Conservation (phyloP, 2,797 vertebrate genomes). For the Chrysolophus pictus region DNA sequence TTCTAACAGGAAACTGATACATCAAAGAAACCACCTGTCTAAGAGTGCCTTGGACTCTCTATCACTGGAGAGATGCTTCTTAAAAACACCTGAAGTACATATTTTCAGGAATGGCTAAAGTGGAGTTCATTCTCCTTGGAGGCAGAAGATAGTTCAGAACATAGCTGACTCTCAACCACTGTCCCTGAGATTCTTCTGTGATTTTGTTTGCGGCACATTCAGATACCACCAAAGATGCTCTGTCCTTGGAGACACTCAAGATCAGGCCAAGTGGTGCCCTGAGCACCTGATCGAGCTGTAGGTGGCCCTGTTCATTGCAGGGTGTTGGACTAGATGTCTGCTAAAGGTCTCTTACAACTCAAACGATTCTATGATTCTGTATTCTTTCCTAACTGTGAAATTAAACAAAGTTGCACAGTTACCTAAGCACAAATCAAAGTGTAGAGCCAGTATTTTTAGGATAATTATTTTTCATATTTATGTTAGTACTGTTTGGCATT, state of each 20-base stretch:
- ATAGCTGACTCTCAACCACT: neutral
- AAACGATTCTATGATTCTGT: accelerated
- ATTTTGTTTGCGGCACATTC: neutral
- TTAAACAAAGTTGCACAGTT: neutral
- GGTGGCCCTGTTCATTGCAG: too few relatives aligned
- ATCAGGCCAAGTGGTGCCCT: too few relatives aligned
- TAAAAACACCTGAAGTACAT: neutral
- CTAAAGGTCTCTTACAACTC: too few relatives aligned
- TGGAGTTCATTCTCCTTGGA: neutral
- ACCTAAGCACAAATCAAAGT: neutral
- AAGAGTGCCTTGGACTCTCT: neutral
- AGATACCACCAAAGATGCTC: neutral
- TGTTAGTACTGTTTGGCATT: neutral
- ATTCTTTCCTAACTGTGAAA: neutral
- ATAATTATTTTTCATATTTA: neutral
- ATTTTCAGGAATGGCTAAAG: neutral
- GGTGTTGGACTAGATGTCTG: too few relatives aligned
- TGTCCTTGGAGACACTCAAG: too few relatives aligned
- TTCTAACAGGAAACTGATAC: neutral
- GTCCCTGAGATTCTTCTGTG: neutral
- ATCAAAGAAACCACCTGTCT: neutral
- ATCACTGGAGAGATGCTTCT: neutral
- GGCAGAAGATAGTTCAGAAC: neutral
- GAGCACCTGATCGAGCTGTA: too few relatives aligned
- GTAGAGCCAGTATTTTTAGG: accelerated